These are phyloP conservation scores for Psittacula cyanocephala DNA, from an alignment of 2,113 vertebrate species.

Conservation along the genomic window DNA sequence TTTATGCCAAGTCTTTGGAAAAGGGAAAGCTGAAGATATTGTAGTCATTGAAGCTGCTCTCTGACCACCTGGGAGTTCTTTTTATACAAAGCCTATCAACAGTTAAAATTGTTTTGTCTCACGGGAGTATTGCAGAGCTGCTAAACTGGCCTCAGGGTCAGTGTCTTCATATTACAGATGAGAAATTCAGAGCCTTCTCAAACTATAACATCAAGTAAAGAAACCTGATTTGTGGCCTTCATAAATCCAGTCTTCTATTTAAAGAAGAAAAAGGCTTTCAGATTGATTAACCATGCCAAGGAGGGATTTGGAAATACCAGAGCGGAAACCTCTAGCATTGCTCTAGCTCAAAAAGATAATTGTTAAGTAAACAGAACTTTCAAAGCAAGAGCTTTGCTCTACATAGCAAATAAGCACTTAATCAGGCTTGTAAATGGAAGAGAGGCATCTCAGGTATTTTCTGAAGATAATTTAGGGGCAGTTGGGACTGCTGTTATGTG, in stretches of 20 bases:
- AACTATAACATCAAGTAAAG: not conserved
- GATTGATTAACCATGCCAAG: not conserved
- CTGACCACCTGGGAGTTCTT: not conserved
- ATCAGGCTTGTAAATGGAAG: slow-evolving; percentile 48
- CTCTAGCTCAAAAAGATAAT: slow-evolving; percentile 47
- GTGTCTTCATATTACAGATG: not conserved
- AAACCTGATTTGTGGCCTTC: slow-evolving; percentile 19
- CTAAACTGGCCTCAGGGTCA: not conserved
- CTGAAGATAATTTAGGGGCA: slow-evolving; percentile 37
- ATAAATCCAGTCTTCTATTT: slow-evolving; percentile 23
- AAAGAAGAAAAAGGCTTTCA: not conserved
- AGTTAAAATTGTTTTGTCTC: not conserved
- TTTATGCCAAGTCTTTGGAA: not conserved
- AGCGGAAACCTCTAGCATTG: slow-evolving; percentile 22
- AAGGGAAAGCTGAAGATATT: not conserved
- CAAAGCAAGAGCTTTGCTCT: slow-evolving; percentile 46
- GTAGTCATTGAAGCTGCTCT: not conserved
- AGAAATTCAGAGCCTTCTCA: slow-evolving; percentile 1
- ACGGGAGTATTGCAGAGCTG: not conserved
- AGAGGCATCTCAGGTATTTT: slow-evolving; percentile 63
- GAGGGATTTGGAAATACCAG: slow-evolving; percentile 43
- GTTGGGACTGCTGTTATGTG: not conserved
- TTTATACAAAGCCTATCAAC: not conserved
- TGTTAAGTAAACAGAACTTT: slow-evolving; percentile 52
- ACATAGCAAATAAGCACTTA: slow-evolving; percentile 49